Conservation (phyloP, 1,140 invertebrate genomes). For the Caenorhabditis brenneri region DNA sequence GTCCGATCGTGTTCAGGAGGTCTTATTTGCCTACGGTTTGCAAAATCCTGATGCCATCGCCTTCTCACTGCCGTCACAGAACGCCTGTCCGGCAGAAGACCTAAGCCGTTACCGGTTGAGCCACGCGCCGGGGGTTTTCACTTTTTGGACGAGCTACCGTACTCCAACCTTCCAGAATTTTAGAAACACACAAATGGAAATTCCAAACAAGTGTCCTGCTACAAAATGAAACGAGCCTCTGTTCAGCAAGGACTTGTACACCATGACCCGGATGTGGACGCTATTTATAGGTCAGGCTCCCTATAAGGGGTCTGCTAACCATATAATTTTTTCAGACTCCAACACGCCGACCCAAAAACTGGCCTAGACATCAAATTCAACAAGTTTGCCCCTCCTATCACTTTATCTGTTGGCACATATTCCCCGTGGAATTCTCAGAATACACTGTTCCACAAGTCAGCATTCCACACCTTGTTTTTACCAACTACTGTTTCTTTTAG, state of each 20-base stretch:
- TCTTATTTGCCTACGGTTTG: too few relatives aligned
- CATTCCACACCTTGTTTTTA: constrained; percentile 69
- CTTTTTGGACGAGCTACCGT: too few relatives aligned
- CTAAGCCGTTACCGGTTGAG: too few relatives aligned
- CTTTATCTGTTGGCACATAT: constrained; percentile 61
- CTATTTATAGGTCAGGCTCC: constrained; percentile 62
- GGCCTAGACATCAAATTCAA: constrained; percentile 38
- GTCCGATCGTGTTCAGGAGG: too few relatives aligned
- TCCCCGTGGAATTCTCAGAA: constrained; percentile 70
- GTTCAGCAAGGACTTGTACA: constrained; percentile 71
- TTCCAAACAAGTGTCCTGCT: not conserved
- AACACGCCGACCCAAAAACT: not conserved
- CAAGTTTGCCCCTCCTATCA: constrained; percentile 39
- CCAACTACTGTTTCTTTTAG: constrained; percentile 56
- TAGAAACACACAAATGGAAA: constrained; percentile 29
- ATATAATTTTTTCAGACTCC: constrained; percentile 31
- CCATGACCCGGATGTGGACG: constrained; percentile 71
- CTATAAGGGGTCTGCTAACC: not conserved
- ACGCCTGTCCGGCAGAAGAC: too few relatives aligned
- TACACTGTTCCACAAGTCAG: constrained; percentile 67
- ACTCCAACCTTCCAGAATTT: too few relatives aligned
- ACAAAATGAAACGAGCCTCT: constrained; percentile 48
- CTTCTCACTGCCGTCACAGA: too few relatives aligned
- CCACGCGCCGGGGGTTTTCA: too few relatives aligned
- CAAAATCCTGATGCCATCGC: too few relatives aligned